Evolutionary conservation across 2,888 invertebrate genomes (phyloP).

Genomic region (Standfussiana lucernea): DNA sequence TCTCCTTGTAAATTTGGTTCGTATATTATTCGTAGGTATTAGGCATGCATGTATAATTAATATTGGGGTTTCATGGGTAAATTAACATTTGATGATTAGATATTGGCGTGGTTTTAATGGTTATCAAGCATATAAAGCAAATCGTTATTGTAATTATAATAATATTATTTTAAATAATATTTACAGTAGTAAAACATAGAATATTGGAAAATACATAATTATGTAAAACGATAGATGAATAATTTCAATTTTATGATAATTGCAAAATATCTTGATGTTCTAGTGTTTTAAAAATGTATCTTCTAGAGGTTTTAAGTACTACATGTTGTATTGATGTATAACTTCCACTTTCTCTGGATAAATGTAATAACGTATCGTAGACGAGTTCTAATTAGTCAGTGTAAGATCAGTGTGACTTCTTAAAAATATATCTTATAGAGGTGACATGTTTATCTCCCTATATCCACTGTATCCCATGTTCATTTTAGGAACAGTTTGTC

Average conservation of each 20-base stretch:
- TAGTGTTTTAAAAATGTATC: conserved; percentile 29
- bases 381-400: conserved; percentile 9
- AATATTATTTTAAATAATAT: background rate
- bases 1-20: background rate
- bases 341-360: conserved; percentile 30
- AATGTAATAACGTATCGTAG: conserved; percentile 25
- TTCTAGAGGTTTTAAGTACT: conserved; percentile 26
- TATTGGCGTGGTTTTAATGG: conserved; percentile 30
- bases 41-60: background rate
- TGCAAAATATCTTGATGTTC: conserved; percentile 34
- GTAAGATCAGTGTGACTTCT: background rate
- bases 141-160: background rate
- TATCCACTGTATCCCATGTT: background rate
- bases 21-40: background rate
- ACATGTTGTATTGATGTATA: conserved; percentile 26
- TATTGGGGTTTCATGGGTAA: background rate
- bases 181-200: conserved; percentile 15
- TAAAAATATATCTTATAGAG: background rate
- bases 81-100: background rate
- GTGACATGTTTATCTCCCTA: conserved; percentile 2
- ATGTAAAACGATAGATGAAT: conserved; percentile 15
- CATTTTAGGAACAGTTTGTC: conserved; percentile 10
- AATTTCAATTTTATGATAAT: conserved; percentile 5
- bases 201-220: conserved; percentile 22
- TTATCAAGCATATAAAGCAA: conserved; percentile 35